phyloP scores from a whole-genome alignment of 2,797 vertebrate species.

The Gadopsis marmoratus region DNA sequence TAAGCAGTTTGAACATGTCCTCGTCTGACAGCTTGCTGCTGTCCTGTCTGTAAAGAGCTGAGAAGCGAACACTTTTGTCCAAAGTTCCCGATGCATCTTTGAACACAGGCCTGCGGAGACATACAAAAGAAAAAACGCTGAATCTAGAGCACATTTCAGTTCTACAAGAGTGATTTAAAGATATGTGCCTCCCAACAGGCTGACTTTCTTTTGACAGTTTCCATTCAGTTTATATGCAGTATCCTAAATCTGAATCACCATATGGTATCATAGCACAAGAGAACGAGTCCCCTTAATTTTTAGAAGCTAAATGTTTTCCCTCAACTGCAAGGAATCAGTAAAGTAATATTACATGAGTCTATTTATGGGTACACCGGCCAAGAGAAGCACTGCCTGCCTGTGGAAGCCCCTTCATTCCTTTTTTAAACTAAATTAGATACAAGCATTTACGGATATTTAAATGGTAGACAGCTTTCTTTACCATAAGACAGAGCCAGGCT shows the following conservation, averaged over 20 bases:
- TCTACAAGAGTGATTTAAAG: conserved; percentile 13
- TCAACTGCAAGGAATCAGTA: neutral
- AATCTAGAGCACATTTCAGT: conserved; percentile 10
- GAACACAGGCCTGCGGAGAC: conserved; percentile 89
- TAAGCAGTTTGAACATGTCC: conserved; percentile 95
- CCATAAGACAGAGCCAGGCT: no score
- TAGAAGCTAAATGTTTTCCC: neutral
- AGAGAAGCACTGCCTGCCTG: no score
- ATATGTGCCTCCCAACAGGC: conserved; percentile 5
- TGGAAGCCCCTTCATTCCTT: no score
- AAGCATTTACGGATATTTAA: neutral
- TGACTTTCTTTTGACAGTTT: conserved; percentile 33
- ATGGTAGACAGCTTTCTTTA: neutral
- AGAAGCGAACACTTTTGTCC: conserved; percentile 94
- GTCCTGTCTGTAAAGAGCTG: conserved; percentile 95
- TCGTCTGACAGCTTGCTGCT: conserved; percentile 97
- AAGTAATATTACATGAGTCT: neutral
- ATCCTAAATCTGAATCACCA: conserved; percentile 9
- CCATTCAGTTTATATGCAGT: neutral
- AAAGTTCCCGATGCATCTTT: conserved; percentile 94
- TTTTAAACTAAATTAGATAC: neutral
- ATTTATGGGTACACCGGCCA: neutral
- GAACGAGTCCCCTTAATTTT: conserved; percentile 6
- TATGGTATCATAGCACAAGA: neutral
- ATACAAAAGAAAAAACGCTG: neutral